Evolutionary conservation across 1,140 invertebrate species (phyloP), one percentile per base, ranked within the genome.

Genomic region (Geopemphigus sp.): DNA sequence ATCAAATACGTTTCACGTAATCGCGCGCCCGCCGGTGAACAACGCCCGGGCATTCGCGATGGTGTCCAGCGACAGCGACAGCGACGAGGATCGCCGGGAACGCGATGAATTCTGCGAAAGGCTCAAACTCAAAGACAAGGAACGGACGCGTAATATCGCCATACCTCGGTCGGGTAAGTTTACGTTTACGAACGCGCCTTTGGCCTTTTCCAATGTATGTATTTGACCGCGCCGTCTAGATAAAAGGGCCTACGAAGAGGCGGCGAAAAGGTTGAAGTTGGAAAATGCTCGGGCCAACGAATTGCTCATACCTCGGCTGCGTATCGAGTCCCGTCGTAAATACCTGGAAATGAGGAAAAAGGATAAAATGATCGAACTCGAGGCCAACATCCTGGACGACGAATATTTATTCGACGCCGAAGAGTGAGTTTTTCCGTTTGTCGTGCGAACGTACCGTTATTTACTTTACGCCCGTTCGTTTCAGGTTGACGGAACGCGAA

Each of bases 271-370:
- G 22, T 87, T 98, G 2, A 95, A 97, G 85, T 84, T 98, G 81
- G 94, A 97, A 87, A 88, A 90, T 56, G 90, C 95, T 83, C 93
- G 96, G 45, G 81, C 80, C 83, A 87, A 92, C 80, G 92, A 95
- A 66, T 93, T 94, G 86, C 88, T 97, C 63, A 87, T 98, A 61
- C 95, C 95, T 17, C 92, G 93, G 83, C 84, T 99, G 14, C 88
- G 98, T 68, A 87, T 96, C 24, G 93, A 98, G 85, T 98, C 97
- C 0, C 89, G 98, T 50, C 88, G 95, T 74, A 93, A 95, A 84
- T 99, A 99, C 87, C 88, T 99, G 81, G 92, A 94, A 82, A 99
- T 98, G 86, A 88, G 98, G 73, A 97, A 98, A 87, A 93, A 94
- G 76, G 97, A 99, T 84, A 99, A 99, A 88, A 89, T 99, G 56